phyloP scores from a whole-genome alignment of 2,797 vertebrate species.

The Podarcis lilfordi region DNA sequence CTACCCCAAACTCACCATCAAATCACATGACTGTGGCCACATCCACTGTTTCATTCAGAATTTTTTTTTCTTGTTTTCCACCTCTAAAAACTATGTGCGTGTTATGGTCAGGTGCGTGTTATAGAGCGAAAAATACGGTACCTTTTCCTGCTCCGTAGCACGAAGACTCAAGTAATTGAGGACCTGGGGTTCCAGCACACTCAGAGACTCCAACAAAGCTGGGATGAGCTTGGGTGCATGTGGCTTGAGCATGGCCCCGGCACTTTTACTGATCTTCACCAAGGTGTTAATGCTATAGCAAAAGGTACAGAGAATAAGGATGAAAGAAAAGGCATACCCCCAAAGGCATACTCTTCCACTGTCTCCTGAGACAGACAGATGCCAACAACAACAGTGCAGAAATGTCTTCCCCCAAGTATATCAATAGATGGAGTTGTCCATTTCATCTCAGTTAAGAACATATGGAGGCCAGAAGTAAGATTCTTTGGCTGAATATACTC shows the following conservation, averaged over 20 bases:
- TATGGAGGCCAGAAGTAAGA: not conserved
- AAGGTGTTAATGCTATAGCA: slow-evolving; percentile 91
- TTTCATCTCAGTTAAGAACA: not conserved
- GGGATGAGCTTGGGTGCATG: slow-evolving; percentile 94
- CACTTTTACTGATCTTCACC: slow-evolving; percentile 97
- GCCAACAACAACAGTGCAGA: no score
- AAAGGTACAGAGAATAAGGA: not conserved
- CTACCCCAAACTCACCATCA: no score
- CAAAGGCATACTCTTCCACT: no score
- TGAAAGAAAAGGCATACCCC: no score
- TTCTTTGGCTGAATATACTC: not conserved
- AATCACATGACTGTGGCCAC: no score
- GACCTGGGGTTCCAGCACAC: slow-evolving; percentile 94
- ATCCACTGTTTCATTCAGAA: no score
- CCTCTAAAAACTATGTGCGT: no score
- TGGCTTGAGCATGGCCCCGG: slow-evolving; percentile 92
- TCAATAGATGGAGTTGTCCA: no score
- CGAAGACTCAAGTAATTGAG: slow-evolving; percentile 97
- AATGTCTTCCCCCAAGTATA: no score
- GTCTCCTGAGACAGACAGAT: no score
- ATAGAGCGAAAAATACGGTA: slow-evolving; percentile 45
- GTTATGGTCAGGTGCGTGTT: no score
- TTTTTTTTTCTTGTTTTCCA: no score
- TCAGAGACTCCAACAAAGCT: slow-evolving; percentile 92
- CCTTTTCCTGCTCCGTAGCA: slow-evolving; percentile 98